These are phyloP conservation scores for Lepidochitona cinerea DNA, from an alignment of 2,888 invertebrate genomes.

Conservation along the genomic window DNA sequence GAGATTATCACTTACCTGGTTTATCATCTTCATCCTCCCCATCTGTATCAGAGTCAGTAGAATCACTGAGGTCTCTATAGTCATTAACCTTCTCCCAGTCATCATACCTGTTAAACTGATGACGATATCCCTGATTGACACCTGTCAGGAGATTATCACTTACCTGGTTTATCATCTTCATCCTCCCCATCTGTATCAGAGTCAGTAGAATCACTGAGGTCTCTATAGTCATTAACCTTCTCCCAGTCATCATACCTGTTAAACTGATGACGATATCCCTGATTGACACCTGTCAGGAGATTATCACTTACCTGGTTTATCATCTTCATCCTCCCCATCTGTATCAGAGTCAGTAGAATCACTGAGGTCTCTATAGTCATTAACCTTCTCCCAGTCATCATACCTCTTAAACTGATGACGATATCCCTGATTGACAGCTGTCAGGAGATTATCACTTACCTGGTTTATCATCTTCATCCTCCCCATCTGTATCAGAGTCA, in stretches of 20 bases:
- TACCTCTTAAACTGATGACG: slow-evolving; percentile 54
- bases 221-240: slow-evolving; percentile 53
- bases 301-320: neutral
- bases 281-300: too few relatives aligned
- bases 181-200: slow-evolving; percentile 48
- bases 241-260: slow-evolving; percentile 63
- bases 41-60: slow-evolving; percentile 44
- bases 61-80: slow-evolving; percentile 36
- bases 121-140: too few relatives aligned
- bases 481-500: slow-evolving; percentile 48
- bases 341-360: slow-evolving; percentile 42
- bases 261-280: slow-evolving; percentile 55
- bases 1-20: too few relatives aligned
- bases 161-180: too few relatives aligned
- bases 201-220: slow-evolving; percentile 34
- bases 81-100: slow-evolving; percentile 63
- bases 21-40: too few relatives aligned
- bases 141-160: too few relatives aligned
- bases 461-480: slow-evolving; percentile 28
- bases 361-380: slow-evolving; percentile 42
- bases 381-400: slow-evolving; percentile 64
- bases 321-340: slow-evolving; percentile 42
- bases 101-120: too few relatives aligned
- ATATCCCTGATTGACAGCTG: slow-evolving; percentile 62
- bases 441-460: too few relatives aligned